Percentiles rank a stretch among this genome's conserved stretches.
Conservation (phyloP, 2,113 vertebrate genomes). For the Terrapene triunguis region DNA sequence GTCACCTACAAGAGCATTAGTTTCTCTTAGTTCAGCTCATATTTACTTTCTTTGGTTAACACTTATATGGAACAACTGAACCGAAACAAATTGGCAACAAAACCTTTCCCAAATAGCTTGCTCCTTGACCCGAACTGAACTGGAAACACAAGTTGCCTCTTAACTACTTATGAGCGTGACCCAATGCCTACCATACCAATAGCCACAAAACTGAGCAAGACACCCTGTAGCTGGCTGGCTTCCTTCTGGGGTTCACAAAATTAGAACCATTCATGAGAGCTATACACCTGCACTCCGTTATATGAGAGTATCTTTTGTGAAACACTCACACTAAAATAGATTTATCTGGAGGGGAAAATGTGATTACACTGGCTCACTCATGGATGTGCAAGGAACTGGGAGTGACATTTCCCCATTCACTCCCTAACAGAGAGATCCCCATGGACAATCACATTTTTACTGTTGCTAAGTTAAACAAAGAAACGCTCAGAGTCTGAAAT, state of each 20-base stretch:
- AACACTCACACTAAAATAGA: fast-evolving
- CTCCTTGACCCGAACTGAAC: not conserved
- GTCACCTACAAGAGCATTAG: not conserved
- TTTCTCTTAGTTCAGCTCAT: not conserved
- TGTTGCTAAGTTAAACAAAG: conserved; percentile 27
- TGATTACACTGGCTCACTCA: fast-evolving
- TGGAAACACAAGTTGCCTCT: not conserved
- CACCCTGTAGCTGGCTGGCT: not conserved
- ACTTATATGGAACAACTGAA: not conserved
- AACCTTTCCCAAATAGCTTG: not conserved
- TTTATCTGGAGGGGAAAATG: not conserved
- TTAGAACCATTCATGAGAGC: not conserved
- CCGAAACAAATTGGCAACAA: conserved; percentile 2
- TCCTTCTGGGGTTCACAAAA: not conserved
- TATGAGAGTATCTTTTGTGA: not conserved
- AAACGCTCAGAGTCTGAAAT: not conserved
- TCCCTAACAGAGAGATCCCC: not conserved
- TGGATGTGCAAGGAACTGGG: not conserved
- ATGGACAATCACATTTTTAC: not conserved
- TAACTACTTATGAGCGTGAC: not conserved
- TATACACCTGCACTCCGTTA: not conserved
- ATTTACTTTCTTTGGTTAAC: not conserved
- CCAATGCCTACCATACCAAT: not conserved
- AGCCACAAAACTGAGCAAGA: fast-evolving
- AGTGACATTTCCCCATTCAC: not conserved